Percentiles rank a stretch among this genome's conserved stretches.
Conservation (phyloP, 2,113 vertebrate species). For the Pampusana beccarii region DNA sequence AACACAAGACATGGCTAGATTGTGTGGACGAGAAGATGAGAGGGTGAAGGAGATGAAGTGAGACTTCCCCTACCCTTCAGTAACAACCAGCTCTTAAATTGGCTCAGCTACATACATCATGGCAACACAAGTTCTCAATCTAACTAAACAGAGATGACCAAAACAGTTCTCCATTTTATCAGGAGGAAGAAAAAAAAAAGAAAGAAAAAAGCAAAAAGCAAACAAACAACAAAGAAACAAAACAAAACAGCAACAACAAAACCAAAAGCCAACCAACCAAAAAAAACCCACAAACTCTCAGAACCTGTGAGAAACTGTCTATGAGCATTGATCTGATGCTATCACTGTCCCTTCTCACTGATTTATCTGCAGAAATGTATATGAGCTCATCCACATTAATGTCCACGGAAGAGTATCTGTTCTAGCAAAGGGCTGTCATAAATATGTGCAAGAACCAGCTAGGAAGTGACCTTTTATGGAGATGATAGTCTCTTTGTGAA, state of each 20-base stretch:
- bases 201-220: not conserved
- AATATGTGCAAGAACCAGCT: not conserved
- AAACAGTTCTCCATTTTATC: not conserved
- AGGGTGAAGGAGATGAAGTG: not conserved
- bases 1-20: not conserved
- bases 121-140: not conserved
- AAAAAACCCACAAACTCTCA: accelerated
- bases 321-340: not conserved
- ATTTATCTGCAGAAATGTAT: not conserved
- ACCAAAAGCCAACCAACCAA: not conserved
- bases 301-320: not conserved
- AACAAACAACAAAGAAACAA: too few relatives aligned
- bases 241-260: too few relatives aligned
- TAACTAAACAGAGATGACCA: not conserved
- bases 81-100: not conserved
- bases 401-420: not conserved
- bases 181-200: not conserved
- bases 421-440: not conserved
- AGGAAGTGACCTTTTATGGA: not conserved
- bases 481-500: not conserved
- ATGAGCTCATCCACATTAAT: not conserved
- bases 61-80: not conserved
- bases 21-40: not conserved
- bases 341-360: not conserved
- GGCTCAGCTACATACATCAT: not conserved